Conservation (phyloP, 2,797 vertebrate species). For the Nyctibius grandis region DNA sequence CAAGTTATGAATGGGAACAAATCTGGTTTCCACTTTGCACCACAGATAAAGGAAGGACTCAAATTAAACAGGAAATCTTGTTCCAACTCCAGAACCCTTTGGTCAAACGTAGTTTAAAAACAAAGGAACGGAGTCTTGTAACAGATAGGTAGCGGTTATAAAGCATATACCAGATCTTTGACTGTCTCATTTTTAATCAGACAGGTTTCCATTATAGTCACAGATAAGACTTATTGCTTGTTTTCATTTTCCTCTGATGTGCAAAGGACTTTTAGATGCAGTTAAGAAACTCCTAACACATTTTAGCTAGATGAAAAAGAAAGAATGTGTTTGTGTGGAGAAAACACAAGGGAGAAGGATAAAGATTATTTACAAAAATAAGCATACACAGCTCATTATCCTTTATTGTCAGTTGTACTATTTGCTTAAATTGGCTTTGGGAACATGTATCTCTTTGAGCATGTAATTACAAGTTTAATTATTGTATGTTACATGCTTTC, state of each 20-base stretch:
- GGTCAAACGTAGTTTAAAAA: not conserved
- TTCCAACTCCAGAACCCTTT: not conserved
- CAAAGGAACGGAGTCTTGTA: not conserved
- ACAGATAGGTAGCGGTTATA: not conserved
- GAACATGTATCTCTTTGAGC: not conserved
- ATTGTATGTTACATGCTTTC: not conserved
- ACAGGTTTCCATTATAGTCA: not conserved
- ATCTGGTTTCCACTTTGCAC: not conserved
- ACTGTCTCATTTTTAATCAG: not conserved
- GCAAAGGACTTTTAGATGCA: not conserved
- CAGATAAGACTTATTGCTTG: not conserved
- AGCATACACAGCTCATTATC: slow-evolving; percentile 11
- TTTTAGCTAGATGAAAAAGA: not conserved
- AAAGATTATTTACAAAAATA: slow-evolving; percentile 29
- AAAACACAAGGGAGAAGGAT: not conserved
- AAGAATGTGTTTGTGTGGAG: not conserved
- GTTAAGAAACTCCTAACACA: not conserved
- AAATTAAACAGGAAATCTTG: not conserved
- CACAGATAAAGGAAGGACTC: not conserved
- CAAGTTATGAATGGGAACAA: not conserved
- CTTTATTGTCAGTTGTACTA: slow-evolving; percentile 18
- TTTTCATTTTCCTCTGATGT: not conserved
- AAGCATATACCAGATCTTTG: not conserved
- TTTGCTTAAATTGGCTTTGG: slow-evolving; percentile 26
- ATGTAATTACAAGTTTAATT: slow-evolving; percentile 1